Evolutionary conservation across 2,113 vertebrate genomes (phyloP).

Genomic region (Aldabrachelys gigantea): DNA sequence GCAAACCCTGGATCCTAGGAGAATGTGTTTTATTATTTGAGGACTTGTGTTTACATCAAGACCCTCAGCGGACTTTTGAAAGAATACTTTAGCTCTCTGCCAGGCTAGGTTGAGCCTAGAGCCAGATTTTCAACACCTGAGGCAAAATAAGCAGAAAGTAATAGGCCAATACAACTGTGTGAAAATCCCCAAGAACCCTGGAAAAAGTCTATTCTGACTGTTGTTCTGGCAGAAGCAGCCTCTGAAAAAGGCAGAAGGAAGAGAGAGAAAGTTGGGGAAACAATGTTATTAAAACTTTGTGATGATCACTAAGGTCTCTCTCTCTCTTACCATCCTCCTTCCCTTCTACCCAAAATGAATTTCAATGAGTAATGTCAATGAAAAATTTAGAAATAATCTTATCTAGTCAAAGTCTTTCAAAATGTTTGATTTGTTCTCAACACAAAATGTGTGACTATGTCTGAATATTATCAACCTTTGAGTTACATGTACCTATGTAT

Average conservation of each 20-base stretch:
- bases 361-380: background rate
- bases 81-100: background rate
- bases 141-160: background rate
- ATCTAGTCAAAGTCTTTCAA: background rate
- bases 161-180: background rate
- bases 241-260: background rate
- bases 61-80: background rate
- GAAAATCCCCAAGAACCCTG: background rate
- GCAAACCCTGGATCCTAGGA: background rate
- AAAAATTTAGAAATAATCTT: background rate
- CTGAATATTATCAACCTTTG: background rate
- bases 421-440: fast-evolving
- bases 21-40: background rate
- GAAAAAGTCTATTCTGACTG: background rate
- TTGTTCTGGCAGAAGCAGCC: background rate
- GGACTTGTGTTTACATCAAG: slow-evolving; percentile 10
- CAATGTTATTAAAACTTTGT: background rate
- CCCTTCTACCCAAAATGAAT: background rate
- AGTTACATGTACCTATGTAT: fast-evolving
- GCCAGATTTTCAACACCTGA: slow-evolving; percentile 6
- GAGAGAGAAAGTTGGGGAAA: background rate
- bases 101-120: background rate
- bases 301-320: background rate
- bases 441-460: fast-evolving
- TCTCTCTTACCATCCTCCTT: too few relatives aligned